Evolutionary conservation across 1,140 invertebrate genomes (phyloP), one percentile per base, ranked within the genome.

Genomic region (Odontomachus brunneus): DNA sequence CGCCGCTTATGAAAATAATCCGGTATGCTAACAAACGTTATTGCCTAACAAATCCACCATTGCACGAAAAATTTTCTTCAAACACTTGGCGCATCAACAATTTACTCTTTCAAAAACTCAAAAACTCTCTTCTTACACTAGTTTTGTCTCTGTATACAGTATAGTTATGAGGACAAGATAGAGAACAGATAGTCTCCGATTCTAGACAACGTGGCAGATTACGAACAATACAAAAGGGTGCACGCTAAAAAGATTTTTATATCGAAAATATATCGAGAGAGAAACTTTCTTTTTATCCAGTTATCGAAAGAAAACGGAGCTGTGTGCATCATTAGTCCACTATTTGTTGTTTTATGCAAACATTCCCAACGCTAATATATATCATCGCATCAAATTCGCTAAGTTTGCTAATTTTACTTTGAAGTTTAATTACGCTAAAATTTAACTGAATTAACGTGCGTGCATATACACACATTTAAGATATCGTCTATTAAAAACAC

Each of bases 21-120:
- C 55, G 33, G 44, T 44, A 78, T 69, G 49, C 17, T 78, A 78
- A 78, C 57, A 78, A 78, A 11, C 74, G 11, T 69, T 78, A 67
- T 44, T 44, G 17, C 15, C 19, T 19, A 19, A 57, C 63, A 15
- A 78, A 78, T 78, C 17, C 67, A 0, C 12, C 38, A 19, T 53
- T 67, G 15, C 22, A 57, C 17, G 67, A 78, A 69, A 55, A 22
- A 19, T 69, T 55, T 17, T 26, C 22, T 44, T 12, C 0, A 55
- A 49, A 26, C 29, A 33, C 33, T 78, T 9, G 2, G 26, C 7
- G 15, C 26, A 59, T 69, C 29, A 12, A 69, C 11, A 44, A 67
- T 78, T 78, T 76, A 44, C 24, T 17, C 19, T 67, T 67, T n/a
- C n/a, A n/a, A n/a, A n/a, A n/a, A n/a, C n/a, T n/a, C n/a, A n/a